Evolutionary conservation across 2,113 vertebrate species (phyloP).

Genomic region (Solea senegalensis): DNA sequence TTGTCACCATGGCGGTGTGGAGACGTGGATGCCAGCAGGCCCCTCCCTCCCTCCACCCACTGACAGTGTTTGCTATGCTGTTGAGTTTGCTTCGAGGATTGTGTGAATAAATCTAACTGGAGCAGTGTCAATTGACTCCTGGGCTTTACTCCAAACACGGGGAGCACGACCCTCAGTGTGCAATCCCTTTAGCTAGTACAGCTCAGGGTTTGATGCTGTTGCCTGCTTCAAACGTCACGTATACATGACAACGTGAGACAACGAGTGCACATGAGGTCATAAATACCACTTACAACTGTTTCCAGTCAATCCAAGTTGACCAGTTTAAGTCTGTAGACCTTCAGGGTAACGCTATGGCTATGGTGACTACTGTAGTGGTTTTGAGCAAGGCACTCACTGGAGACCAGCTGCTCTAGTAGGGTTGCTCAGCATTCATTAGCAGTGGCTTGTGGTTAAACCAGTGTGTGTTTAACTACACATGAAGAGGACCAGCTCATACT

Average conservation of each 20-base stretch:
- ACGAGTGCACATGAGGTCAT: too few relatives aligned
- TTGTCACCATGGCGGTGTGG: constrained; percentile 20
- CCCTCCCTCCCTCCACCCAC: constrained; percentile 55
- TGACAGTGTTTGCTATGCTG: constrained; percentile 66
- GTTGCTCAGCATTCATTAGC: background rate
- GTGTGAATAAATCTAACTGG: constrained; percentile 53
- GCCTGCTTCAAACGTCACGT: background rate
- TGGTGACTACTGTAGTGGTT: background rate
- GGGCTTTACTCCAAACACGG: constrained; percentile 25
- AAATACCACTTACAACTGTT: background rate
- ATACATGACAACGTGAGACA: background rate
- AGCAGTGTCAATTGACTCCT: constrained; percentile 33
- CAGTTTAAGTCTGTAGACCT: background rate
- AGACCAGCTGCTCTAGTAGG: background rate
- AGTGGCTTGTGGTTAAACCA: background rate
- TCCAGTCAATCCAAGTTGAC: background rate
- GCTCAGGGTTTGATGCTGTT: background rate
- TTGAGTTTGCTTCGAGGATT: constrained; percentile 53
- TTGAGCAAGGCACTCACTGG: constrained; percentile 10
- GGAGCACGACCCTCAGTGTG: background rate
- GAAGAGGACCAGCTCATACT: too few relatives aligned
- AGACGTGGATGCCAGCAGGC: constrained; percentile 67
- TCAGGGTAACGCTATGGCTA: constrained; percentile 1
- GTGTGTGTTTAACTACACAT: too few relatives aligned
- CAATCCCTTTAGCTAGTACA: background rate